These are phyloP conservation scores for Limonius californicus DNA, from an alignment of 1,140 invertebrate species.

Conservation along the genomic window DNA sequence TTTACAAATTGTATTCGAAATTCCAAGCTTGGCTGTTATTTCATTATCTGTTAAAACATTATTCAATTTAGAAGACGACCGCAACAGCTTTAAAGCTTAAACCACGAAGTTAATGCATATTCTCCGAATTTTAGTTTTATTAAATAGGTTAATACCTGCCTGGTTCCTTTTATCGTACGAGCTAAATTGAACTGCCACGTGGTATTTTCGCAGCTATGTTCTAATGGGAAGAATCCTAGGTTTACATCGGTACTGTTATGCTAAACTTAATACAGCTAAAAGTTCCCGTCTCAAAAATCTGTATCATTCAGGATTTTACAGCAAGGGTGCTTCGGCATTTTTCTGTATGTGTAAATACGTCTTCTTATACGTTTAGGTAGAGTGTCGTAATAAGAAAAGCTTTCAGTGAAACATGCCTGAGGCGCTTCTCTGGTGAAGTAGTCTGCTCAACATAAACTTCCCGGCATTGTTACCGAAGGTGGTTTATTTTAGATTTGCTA, in stretches of 20 bases:
- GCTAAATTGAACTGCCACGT: too few relatives aligned
- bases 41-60: slow-evolving; percentile 1
- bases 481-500: background rate
- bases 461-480: background rate
- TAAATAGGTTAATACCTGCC: background rate
- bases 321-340: background rate
- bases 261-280: background rate
- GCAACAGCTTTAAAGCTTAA: background rate
- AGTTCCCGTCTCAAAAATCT: background rate
- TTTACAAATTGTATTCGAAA: background rate
- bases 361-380: too few relatives aligned
- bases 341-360: background rate
- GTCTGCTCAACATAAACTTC: slow-evolving; percentile 1
- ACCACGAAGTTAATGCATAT: background rate
- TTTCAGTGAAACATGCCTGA: background rate
- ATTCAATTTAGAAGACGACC: background rate
- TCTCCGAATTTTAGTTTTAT: background rate
- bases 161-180: too few relatives aligned
- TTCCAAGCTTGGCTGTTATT: background rate
- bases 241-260: too few relatives aligned
- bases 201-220: too few relatives aligned
- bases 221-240: too few relatives aligned
- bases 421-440: background rate
- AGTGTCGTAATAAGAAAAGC: background rate
- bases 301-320: background rate